Evolutionary conservation across 2,113 vertebrate species (phyloP).

Genomic region (Setophaga kirtlandii): DNA sequence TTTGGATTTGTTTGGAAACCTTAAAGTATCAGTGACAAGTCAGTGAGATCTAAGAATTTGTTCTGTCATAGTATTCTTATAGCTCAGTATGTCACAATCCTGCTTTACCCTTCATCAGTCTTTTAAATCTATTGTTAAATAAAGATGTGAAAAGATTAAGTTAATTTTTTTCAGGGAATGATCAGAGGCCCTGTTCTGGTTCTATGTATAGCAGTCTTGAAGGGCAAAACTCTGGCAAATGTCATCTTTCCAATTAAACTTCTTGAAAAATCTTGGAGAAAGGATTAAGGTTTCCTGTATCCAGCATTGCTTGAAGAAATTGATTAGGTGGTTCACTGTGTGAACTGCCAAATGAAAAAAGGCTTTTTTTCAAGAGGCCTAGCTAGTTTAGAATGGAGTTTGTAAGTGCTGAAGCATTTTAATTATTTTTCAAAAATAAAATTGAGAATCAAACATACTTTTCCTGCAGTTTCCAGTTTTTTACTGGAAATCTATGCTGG

Average conservation of each 20-base stretch:
- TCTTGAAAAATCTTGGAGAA: background rate
- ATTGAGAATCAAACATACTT: background rate
- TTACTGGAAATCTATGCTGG: background rate
- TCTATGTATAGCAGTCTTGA: background rate
- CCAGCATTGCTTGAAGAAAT: background rate
- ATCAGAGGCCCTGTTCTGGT: background rate
- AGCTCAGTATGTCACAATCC: background rate
- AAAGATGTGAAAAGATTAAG: background rate
- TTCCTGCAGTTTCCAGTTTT: background rate
- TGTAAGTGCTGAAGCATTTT: background rate
- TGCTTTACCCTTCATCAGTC: background rate
- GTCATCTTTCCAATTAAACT: background rate
- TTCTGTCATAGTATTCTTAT: fast-evolving
- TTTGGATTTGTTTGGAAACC: background rate
- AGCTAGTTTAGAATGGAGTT: background rate
- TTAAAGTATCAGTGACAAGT: background rate
- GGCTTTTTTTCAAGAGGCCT: background rate
- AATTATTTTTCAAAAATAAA: background rate
- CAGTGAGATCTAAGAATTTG: background rate
- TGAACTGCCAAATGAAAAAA: background rate
- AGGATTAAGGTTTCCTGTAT: background rate
- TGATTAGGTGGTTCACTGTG: background rate
- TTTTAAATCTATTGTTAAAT: background rate
- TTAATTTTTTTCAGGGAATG: background rate
- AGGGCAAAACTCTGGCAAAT: background rate